phyloP scores from a whole-genome alignment of 2,113 vertebrate species.

The Stictonetta naevosa region DNA sequence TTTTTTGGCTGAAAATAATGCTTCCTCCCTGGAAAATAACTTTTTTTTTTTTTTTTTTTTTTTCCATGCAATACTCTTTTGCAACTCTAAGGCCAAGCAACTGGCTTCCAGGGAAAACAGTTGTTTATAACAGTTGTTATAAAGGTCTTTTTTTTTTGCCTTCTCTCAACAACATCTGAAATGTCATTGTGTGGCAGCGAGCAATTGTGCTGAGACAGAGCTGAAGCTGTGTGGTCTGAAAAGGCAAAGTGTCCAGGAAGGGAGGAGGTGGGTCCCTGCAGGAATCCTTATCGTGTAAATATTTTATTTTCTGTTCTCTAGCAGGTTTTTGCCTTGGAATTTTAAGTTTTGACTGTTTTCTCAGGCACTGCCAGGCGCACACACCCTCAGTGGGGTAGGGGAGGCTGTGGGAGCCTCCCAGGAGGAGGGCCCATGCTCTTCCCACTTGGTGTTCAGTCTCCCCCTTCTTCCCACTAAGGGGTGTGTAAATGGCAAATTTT shows the following conservation, averaged over 20 bases:
- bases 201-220: not conserved
- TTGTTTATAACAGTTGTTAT: not conserved
- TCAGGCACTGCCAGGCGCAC: not conserved
- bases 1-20: slow-evolving; percentile 50
- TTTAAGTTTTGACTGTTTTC: not conserved
- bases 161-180: not conserved
- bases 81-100: not conserved
- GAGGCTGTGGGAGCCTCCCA: not conserved
- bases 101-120: slow-evolving; percentile 12
- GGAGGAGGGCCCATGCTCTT: not conserved
- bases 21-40: slow-evolving; percentile 51
- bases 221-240: not conserved
- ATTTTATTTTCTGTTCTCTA: not conserved
- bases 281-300: rapidly evolving
- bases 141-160: not conserved
- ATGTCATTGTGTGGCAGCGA: not conserved
- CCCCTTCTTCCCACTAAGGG: not conserved
- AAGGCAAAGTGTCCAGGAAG: not conserved
- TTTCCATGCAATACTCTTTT: slow-evolving; percentile 16
- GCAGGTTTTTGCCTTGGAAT: not conserved
- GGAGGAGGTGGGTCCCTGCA: not conserved
- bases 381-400: not conserved
- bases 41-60: slow-evolving; percentile 48
- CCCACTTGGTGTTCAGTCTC: not conserved
- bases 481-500: not conserved